These are phyloP conservation scores for Apamea epomidion DNA, from an alignment of 2,888 invertebrate species.

Conservation along the genomic window DNA sequence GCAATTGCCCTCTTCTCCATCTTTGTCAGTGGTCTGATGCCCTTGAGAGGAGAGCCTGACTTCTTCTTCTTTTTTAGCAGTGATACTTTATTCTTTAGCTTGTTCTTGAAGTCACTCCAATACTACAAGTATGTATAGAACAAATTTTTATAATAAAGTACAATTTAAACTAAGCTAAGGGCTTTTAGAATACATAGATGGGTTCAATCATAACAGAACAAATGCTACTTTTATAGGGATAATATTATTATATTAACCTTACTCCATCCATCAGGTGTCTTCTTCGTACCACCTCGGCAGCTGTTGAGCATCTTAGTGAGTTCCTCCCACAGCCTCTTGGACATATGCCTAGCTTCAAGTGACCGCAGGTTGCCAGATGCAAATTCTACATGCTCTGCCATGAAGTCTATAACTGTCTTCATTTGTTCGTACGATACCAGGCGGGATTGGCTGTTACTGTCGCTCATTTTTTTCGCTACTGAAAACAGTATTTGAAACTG, in stretches of 20 bases:
- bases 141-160: neutral
- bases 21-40: constrained; percentile 75
- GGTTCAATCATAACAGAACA: neutral
- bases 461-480: constrained; percentile 63
- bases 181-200: neutral
- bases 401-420: constrained; percentile 81
- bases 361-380: constrained; percentile 78
- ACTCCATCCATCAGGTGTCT: constrained; percentile 82
- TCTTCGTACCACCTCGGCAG: constrained; percentile 75
- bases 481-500: neutral
- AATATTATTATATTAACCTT: constrained; percentile 71
- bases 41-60: constrained; percentile 68
- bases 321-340: constrained; percentile 80
- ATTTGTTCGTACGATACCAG: constrained; percentile 80
- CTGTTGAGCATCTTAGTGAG: constrained; percentile 76
- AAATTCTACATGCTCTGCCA: constrained; percentile 81
- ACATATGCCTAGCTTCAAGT: constrained; percentile 78
- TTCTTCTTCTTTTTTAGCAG: constrained; percentile 73
- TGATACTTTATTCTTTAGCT: constrained; percentile 79
- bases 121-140: constrained; percentile 73
- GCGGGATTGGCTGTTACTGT: constrained; percentile 64
- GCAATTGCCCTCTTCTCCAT: constrained; percentile 78
- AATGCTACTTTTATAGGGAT: neutral
- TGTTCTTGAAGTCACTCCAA: constrained; percentile 85
- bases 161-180: neutral